phyloP scores from a whole-genome alignment of 2,113 vertebrate genomes.

The Neopipo cinnamomea region DNA sequence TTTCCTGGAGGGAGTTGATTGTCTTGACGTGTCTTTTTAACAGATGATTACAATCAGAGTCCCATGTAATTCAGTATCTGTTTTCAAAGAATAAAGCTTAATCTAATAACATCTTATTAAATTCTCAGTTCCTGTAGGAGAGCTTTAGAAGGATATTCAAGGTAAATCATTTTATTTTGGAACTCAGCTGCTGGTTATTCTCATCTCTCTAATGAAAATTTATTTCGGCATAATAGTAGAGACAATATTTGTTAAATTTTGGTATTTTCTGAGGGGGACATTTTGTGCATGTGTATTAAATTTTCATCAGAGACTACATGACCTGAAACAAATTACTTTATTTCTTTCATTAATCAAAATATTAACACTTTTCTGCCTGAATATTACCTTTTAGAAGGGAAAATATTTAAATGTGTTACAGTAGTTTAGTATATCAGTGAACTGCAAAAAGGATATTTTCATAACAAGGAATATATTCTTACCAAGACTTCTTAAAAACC shows the following conservation, averaged over 20 bases:
- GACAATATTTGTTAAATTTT: neutral
- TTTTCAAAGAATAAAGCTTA: constrained; percentile 53
- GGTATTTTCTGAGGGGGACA: neutral
- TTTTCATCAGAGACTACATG: neutral
- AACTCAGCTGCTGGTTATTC: neutral
- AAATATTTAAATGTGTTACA: neutral
- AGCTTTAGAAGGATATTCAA: constrained; percentile 32
- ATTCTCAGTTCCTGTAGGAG: neutral
- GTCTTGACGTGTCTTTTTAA: constrained; percentile 53
- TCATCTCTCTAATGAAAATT: constrained; percentile 13
- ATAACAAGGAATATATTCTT: neutral
- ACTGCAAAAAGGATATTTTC: neutral
- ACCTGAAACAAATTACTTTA: neutral
- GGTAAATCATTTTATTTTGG: neutral
- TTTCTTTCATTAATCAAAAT: neutral
- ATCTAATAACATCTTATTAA: constrained; percentile 53
- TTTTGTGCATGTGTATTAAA: neutral
- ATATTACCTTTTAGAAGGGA: neutral
- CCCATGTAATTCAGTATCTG: neutral
- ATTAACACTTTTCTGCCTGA: neutral
- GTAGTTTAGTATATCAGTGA: neutral
- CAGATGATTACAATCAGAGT: constrained; percentile 27
- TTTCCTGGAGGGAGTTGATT: constrained; percentile 19
- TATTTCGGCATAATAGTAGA: neutral
- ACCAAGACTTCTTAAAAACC: neutral